phyloP scores from a whole-genome alignment of 2,113 vertebrate species.

The Camelus dromedarius region DNA sequence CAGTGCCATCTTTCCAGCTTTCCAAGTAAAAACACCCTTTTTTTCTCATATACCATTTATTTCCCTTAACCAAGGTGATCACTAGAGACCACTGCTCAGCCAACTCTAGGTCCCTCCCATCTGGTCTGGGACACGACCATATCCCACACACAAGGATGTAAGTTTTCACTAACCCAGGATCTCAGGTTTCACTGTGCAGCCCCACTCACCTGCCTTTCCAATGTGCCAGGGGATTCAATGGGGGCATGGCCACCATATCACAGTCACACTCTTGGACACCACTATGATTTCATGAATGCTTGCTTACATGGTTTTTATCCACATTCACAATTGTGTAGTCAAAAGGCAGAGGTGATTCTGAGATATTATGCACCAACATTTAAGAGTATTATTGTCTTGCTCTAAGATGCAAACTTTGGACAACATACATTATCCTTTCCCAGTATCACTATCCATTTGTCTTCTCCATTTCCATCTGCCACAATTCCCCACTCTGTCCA shows the following conservation, averaged over 20 bases:
- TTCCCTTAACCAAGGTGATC: background rate
- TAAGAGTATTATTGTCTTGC: background rate
- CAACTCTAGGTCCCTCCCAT: background rate
- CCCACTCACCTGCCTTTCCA: background rate
- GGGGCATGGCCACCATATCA: background rate
- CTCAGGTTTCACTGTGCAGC: background rate
- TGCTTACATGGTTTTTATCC: background rate
- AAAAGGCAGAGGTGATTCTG: slow-evolving; percentile 6
- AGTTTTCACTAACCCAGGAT: background rate
- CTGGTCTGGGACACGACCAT: background rate
- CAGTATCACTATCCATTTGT: background rate
- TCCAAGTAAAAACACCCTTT: background rate
- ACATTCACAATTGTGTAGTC: background rate
- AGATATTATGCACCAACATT: background rate
- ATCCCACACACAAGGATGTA: background rate
- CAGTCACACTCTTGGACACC: background rate
- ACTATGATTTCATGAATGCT: background rate
- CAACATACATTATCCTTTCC: background rate
- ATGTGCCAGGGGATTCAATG: background rate
- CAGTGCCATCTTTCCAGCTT: background rate
- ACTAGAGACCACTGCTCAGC: background rate
- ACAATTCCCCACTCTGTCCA: background rate
- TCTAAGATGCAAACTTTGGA: background rate
- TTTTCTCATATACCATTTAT: background rate
- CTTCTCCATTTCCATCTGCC: background rate